Evolutionary conservation across 1,140 invertebrate genomes (phyloP).

Genomic region (Heliothis virescens): DNA sequence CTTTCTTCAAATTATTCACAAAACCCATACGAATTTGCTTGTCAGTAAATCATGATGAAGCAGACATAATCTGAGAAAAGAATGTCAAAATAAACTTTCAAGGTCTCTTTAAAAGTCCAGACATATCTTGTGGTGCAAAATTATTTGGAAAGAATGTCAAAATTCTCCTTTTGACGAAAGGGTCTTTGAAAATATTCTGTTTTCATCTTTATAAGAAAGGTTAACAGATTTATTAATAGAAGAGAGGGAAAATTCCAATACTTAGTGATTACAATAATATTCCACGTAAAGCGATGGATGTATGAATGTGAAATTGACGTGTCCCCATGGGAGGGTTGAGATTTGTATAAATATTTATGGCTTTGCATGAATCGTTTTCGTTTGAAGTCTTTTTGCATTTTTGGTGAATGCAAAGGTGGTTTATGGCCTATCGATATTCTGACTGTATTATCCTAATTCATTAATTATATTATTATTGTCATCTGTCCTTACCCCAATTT

Average conservation of each 20-base stretch:
- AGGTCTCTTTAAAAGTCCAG: conserved; percentile 7
- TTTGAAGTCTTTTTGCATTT: not conserved
- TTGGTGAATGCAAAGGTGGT: not conserved
- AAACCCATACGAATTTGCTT: not conserved
- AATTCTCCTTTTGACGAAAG: not conserved
- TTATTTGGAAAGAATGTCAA: conserved; percentile 14
- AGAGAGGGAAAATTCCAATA: not conserved
- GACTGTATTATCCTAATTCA: no score
- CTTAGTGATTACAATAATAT: not conserved
- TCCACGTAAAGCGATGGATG: not conserved
- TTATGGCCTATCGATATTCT: no score
- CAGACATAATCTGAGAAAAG: not conserved
- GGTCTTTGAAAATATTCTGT: not conserved
- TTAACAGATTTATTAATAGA: not conserved
- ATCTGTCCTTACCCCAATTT: not conserved
- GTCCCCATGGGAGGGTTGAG: not conserved
- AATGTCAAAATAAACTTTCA: not conserved
- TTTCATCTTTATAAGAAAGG: not conserved
- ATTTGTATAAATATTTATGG: conserved; percentile 22
- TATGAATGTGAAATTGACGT: conserved; percentile 11
- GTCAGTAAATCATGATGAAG: not conserved
- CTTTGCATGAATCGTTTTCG: not conserved
- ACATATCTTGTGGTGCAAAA: conserved; percentile 6
- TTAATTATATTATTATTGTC: no score
- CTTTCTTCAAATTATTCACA: no score